Base-by-base conservation (phyloP, 2,113 vertebrate genomes). In the Mirounga angustirostris region DNA sequence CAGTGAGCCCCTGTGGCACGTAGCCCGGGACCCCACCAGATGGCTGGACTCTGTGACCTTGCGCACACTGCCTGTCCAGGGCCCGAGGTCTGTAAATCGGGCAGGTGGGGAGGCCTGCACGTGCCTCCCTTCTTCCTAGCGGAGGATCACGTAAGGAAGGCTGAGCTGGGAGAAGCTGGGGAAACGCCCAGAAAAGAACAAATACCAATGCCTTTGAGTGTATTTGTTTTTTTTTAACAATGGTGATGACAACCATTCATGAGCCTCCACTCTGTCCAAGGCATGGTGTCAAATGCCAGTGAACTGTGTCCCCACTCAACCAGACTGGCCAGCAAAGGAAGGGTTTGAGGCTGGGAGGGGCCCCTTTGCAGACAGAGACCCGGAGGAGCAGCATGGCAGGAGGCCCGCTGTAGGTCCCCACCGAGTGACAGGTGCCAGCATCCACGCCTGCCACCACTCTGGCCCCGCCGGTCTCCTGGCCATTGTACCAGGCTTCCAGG, bases 351-450 rank as follows among this genome's bases (percentile, higher is more conserved):
- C 40, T 4, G 40, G 36, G 30, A n/a, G 54, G 40, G 19, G 78
- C 63, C 50, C 1, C 69, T 19, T 1, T 26, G 22, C 52, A 67
- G 43, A 61, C 1, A 16, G 36, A 79, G 61, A 10, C 21, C 15
- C 1, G 0, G 0, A 11, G 52, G 50, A 50, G 16, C 19, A 16
- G 15, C 83, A 54, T 6, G 22, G 4, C 26, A 28, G n/a, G 36
- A 46, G 74, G 18, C 59, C 74, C 1, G 9, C n/a, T 1, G 6
- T n/a, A 58, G 36, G 7, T 14, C 15, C 81, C 28, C 33, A 2
- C 0, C 0, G 11, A 19, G 43, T 2, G 5, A 21, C 28, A 18
- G 74, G 40, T 12, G 24, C 3, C 67, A 1, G 28, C 0, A 3
- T 46, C 67, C 81, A 56, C 0, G 2, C 5, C 65, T 8, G 36